Base-by-base conservation (phyloP, 1,140 invertebrate species). In the Nixonia krombeini region DNA sequence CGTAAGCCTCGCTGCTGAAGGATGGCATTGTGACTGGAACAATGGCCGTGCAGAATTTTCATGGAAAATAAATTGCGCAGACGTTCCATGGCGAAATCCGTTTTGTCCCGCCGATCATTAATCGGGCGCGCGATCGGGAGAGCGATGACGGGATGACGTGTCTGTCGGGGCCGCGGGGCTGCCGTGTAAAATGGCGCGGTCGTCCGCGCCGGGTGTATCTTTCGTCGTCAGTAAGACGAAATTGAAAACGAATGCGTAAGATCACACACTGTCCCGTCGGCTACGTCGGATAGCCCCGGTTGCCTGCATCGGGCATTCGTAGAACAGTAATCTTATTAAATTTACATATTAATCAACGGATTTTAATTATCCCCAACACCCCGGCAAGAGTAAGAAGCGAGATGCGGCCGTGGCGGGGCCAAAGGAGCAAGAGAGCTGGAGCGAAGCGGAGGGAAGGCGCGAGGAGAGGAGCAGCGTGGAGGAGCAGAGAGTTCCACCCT, bases 321-420 rank as follows among this genome's bases (percentile, higher is more conserved):
- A 87, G 87, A 88, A 88, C 87, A 90, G 92, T 94, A 94, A 94
- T 94, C 93, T 94, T 94, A 94, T 94, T 94, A 94, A 93, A 94
- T 94, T 94, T 94, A 94, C 93, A 94, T 94, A 94, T 94, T 94
- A 94, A 94, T 94, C 93, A 94, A 94, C 91, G 92, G 92, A 94
- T 94, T 94, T 94, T 94, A 94, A 94, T 94, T 94, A 94, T 93
- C 90, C 89, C 87, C 89, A 82, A 81, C 82, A 79, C 80, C 58
- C 74, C 56, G 70, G 44, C 68, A 72, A 69, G 47, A 55, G 59
- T 35, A 37, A 56, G 50, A 47, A 66, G 68, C 28, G 61, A 68
- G 61, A 61, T 12, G 38, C 38, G 21, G 46, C 42, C 37, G 44
- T 50, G 35, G 42, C 64, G 42, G 62, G 57, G 77, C 73, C 75